Evolutionary conservation across 2,113 vertebrate species (phyloP).

Genomic region (Erythrocercus mccallii): DNA sequence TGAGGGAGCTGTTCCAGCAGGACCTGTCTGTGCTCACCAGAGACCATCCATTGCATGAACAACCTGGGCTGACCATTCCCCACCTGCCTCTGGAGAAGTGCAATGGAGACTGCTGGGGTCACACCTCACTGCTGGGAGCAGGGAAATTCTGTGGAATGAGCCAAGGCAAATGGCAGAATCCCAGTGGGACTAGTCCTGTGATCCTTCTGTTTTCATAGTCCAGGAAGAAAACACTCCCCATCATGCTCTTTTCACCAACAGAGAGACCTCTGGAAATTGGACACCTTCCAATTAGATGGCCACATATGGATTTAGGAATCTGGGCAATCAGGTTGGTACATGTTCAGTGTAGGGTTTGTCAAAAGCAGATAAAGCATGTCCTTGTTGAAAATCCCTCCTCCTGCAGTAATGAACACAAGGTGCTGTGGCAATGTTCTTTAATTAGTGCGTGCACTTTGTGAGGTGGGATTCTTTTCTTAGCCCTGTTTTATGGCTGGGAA

Average conservation of each 20-base stretch:
- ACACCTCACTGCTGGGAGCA: not conserved
- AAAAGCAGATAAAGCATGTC: not conserved
- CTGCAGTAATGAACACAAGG: not conserved
- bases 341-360: not conserved
- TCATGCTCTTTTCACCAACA: not conserved
- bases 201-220: not conserved
- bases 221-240: not conserved
- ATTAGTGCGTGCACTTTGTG: not conserved
- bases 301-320: not conserved
- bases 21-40: not conserved
- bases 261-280: not conserved
- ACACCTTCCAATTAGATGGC: not conserved
- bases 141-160: not conserved
- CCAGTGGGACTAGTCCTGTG: not conserved
- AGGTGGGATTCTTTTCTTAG: not conserved
- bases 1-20: not conserved
- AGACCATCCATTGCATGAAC: not conserved
- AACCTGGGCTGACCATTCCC: not conserved
- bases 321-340: not conserved
- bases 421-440: not conserved
- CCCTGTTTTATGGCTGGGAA: not conserved
- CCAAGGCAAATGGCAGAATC: not conserved
- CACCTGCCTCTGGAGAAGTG: not conserved
- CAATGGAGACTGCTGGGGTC: fast-evolving
- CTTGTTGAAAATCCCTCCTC: not conserved